A percentile compares a stretch with the other conserved stretches of the same genome.
phyloP scores from a whole-genome alignment of 2,888 invertebrate genomes.

The Galeruca laticollis region DNA sequence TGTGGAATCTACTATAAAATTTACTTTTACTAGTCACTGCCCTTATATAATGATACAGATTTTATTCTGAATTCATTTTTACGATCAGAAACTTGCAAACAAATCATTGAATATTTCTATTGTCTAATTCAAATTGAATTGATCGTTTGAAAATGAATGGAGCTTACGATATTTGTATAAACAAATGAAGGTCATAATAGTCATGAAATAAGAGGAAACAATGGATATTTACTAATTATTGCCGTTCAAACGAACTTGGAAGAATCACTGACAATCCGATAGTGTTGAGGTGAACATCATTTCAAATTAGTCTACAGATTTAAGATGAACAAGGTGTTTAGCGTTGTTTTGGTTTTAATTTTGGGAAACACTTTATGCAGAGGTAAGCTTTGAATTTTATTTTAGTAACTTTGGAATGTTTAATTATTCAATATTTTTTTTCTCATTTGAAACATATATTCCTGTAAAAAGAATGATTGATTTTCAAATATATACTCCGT shows the following conservation, averaged over 20 bases:
- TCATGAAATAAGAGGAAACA: conserved; percentile 15
- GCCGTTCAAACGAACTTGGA: not conserved
- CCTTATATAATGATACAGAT: not conserved
- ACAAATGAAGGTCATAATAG: conserved; percentile 11
- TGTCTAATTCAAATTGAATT: not conserved
- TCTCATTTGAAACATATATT: too few relatives aligned
- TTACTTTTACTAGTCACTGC: not conserved
- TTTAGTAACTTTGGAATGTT: not conserved
- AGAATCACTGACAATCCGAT: not conserved
- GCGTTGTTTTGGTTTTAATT: not conserved
- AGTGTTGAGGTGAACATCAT: not conserved
- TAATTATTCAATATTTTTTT: not conserved
- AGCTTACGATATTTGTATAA: not conserved
- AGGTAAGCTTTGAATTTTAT: not conserved
- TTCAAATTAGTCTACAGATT: not conserved
- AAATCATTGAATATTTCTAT: not conserved
- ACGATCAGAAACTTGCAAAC: not conserved
- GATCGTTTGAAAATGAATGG: not conserved
- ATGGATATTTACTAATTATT: conserved; percentile 4
- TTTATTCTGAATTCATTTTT: not conserved
- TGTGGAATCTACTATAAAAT: too few relatives aligned
- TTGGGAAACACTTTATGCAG: not conserved
- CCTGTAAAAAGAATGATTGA: too few relatives aligned
- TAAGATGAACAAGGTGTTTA: not conserved
- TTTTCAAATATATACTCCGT: too few relatives aligned